These are phyloP conservation scores for Malachius bipustulatus DNA, from an alignment of 2,888 invertebrate species.

Conservation along the genomic window DNA sequence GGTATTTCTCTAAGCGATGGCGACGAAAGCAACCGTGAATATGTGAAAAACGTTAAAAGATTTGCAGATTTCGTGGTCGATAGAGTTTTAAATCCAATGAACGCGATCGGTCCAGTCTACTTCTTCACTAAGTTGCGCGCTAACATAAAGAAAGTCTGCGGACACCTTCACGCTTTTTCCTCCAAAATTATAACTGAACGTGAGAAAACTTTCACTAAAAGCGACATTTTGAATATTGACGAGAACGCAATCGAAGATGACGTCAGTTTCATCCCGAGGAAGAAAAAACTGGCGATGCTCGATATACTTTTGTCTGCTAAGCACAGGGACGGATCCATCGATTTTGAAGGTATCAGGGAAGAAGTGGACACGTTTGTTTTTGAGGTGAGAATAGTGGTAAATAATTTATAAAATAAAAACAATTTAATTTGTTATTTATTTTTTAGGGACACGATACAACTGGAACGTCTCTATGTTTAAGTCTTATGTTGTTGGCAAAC, in stretches of 20 bases:
- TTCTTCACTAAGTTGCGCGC: too few relatives aligned
- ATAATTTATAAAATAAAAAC: neutral
- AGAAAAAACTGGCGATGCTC: neutral
- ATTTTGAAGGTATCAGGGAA: neutral
- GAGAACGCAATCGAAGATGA: neutral
- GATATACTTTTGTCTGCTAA: neutral
- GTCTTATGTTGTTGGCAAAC: conserved; percentile 7
- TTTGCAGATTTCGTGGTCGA: neutral
- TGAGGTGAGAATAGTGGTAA: too few relatives aligned
- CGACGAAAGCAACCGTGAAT: neutral
- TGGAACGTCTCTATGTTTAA: neutral
- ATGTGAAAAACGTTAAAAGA: neutral
- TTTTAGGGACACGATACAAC: conserved; percentile 7
- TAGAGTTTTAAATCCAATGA: neutral
- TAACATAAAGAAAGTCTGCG: neutral
- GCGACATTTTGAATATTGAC: too few relatives aligned
- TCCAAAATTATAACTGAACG: neutral
- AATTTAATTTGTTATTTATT: too few relatives aligned
- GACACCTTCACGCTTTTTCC: neutral
- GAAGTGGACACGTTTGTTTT: conserved; percentile 1
- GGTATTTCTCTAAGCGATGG: neutral
- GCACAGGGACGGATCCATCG: neutral
- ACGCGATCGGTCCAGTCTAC: too few relatives aligned
- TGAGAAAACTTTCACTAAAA: neutral
- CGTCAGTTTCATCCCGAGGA: neutral